phyloP scores from a whole-genome alignment of 2,113 vertebrate genomes.

The Mesoclemmys tuberculata region DNA sequence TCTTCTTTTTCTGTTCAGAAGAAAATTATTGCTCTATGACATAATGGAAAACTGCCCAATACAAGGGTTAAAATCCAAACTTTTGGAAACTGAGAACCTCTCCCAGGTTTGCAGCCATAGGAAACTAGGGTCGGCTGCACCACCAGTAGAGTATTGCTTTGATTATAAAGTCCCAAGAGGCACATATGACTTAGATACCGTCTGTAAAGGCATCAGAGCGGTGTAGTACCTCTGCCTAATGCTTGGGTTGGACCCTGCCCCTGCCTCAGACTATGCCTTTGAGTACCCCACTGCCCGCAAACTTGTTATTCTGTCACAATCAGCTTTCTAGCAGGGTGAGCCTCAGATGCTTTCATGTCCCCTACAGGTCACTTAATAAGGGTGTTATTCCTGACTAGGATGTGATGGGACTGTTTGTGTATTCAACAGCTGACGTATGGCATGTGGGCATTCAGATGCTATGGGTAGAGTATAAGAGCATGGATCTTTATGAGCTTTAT shows the following conservation, averaged over 20 bases:
- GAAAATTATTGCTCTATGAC: background rate
- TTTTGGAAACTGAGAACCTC: background rate
- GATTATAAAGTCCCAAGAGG: conserved; percentile 20
- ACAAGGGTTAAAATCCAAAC: conserved; percentile 31
- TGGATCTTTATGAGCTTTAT: background rate
- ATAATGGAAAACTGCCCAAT: conserved; percentile 32
- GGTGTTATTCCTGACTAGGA: background rate
- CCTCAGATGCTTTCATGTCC: background rate
- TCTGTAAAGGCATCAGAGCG: background rate
- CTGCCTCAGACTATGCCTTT: background rate
- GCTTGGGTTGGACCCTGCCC: background rate
- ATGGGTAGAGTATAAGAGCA: background rate
- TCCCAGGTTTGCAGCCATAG: background rate
- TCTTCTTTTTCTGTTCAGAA: background rate
- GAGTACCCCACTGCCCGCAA: background rate
- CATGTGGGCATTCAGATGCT: background rate
- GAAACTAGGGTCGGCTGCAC: conserved; percentile 8
- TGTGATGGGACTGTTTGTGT: accelerated
- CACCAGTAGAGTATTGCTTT: background rate
- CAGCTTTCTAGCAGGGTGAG: background rate
- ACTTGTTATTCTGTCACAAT: background rate
- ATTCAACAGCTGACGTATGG: accelerated
- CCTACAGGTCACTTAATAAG: background rate
- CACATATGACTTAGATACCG: background rate
- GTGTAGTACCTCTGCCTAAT: background rate